Conservation (phyloP, 37 sponge, comb jelly and placozoan species). For the Corticium candelabrum region DNA sequence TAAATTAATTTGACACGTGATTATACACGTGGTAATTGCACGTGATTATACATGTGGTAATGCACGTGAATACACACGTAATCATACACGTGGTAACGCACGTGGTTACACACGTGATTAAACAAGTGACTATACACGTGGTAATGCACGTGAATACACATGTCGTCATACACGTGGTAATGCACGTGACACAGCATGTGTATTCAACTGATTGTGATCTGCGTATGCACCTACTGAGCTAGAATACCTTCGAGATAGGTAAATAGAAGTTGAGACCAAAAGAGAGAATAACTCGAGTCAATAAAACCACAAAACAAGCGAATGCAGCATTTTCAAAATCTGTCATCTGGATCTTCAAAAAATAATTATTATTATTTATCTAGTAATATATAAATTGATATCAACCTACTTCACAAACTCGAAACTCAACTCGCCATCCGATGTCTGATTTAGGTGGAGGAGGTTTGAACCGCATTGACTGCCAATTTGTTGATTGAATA, state of each 20-base stretch:
- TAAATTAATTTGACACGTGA: too few relatives aligned
- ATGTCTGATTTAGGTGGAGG: constrained; percentile 86
- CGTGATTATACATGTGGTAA: too few relatives aligned
- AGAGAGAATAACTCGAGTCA: constrained; percentile 77
- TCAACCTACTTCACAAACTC: constrained; percentile 66
- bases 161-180: not conserved
- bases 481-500: constrained; percentile 97
- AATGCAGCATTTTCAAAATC: constrained; percentile 98
- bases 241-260: constrained; percentile 77
- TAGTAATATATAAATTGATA: not conserved
- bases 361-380: not conserved
- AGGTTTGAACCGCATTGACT: constrained; percentile 97
- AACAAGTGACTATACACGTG: not conserved
- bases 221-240: too few relatives aligned
- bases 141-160: not conserved
- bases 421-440: constrained; percentile 99
- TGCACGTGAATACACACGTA: not conserved
- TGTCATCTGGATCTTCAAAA: constrained; percentile 75
- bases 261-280: constrained; percentile 86
- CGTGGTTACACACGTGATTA: not conserved
- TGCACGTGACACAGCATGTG: too few relatives aligned
- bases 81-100: not conserved
- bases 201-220: too few relatives aligned
- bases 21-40: too few relatives aligned
- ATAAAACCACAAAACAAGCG: constrained; percentile 70